Conservation (phyloP, 2,797 vertebrate species). For the Epinephelus awoara region DNA sequence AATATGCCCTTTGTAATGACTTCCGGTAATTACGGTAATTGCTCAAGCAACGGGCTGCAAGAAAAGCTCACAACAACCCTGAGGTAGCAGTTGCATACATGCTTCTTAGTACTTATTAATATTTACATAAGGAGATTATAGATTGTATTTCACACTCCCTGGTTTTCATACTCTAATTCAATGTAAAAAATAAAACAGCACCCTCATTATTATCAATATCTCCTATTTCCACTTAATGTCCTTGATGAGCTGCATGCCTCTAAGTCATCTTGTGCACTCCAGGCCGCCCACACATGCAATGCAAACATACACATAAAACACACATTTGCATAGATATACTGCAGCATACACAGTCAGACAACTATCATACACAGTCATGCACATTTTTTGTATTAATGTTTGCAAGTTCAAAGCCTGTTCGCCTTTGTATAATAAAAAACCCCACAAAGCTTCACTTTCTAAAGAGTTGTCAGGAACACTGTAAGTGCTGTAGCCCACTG, state of each 20-base stretch:
- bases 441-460: slow-evolving; percentile 20
- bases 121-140: slow-evolving; percentile 22
- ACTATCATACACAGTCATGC: neutral
- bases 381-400: neutral
- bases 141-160: neutral
- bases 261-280: slow-evolving; percentile 10
- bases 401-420: neutral
- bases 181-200: neutral
- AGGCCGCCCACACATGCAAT: slow-evolving; percentile 14
- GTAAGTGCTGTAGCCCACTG: slow-evolving; percentile 26
- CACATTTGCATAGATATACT: slow-evolving; percentile 1
- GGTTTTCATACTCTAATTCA: neutral
- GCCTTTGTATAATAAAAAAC: slow-evolving; percentile 20
- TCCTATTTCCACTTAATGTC: neutral
- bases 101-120: slow-evolving; percentile 1
- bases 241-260: neutral
- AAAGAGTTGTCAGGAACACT: slow-evolving; percentile 34
- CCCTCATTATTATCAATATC: neutral
- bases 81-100: slow-evolving; percentile 19
- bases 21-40: slow-evolving; percentile 42
- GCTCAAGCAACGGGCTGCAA: slow-evolving; percentile 22
- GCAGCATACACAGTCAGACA: neutral
- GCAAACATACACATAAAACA: slow-evolving; percentile 8
- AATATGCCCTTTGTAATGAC: slow-evolving; percentile 32
- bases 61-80: slow-evolving; percentile 17